phyloP scores from a whole-genome alignment of 2,888 invertebrate genomes.

The Rugalucina vietnamica region DNA sequence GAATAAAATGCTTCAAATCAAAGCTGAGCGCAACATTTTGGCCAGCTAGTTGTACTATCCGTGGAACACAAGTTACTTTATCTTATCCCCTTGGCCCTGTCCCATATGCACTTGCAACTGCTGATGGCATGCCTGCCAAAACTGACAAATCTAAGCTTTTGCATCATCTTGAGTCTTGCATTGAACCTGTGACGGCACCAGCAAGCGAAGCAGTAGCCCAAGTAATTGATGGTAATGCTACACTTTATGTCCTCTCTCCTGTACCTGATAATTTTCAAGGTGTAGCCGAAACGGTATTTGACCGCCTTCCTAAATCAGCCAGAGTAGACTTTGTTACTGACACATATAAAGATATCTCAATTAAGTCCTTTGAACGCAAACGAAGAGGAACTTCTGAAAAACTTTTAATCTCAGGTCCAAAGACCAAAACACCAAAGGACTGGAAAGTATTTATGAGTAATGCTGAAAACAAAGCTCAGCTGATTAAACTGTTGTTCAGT shows the following conservation, averaged over 20 bases:
- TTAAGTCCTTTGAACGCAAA: background rate
- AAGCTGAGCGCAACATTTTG: background rate
- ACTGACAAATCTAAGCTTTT: conserved; percentile 25
- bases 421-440: background rate
- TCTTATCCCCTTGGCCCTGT: background rate
- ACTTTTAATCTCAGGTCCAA: background rate
- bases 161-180: background rate
- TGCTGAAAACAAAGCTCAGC: background rate
- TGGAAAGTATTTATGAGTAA: background rate
- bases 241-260: background rate
- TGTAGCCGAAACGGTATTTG: background rate
- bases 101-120: conserved; percentile 17
- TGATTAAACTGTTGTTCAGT: background rate
- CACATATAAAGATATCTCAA: background rate
- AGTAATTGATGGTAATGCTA: background rate
- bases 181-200: background rate
- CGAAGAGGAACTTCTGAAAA: background rate
- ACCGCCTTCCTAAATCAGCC: background rate
- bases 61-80: background rate
- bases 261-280: background rate
- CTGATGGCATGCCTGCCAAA: conserved; percentile 19
- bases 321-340: too few species aligned
- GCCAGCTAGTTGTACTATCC: background rate
- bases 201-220: background rate
- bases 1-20: background rate